A percentile compares a stretch with the other conserved stretches of the same genome.
These are phyloP conservation scores for Ganaspis sp. DNA, from an alignment of 1,140 invertebrate genomes.

Conservation along the genomic window DNA sequence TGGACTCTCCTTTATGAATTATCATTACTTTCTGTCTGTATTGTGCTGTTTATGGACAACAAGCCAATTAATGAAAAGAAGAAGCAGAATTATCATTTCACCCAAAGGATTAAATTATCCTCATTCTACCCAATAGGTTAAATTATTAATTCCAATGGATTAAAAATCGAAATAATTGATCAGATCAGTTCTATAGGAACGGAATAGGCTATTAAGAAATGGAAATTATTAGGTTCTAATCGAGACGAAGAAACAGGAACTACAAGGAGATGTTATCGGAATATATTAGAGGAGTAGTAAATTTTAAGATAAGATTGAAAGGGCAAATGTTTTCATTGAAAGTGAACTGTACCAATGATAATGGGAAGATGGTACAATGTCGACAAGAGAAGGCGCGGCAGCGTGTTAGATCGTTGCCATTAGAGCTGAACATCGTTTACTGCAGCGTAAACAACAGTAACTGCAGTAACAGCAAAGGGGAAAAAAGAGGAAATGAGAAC, in stretches of 20 bases:
- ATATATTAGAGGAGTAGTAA: slow-evolving; percentile 1
- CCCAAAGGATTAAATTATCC: too few species aligned
- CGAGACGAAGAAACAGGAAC: neutral
- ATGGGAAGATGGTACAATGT: slow-evolving; percentile 19
- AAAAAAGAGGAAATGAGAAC: slow-evolving; percentile 34
- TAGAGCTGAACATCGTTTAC: neutral
- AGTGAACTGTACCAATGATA: neutral
- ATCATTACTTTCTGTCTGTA: too few species aligned
- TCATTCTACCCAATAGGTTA: too few species aligned
- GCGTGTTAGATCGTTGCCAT: neutral
- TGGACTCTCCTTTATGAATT: too few species aligned
- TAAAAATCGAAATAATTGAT: too few species aligned
- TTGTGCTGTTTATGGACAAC: too few species aligned
- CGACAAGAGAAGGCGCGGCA: neutral
- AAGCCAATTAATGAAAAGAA: too few species aligned
- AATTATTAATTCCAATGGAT: too few species aligned
- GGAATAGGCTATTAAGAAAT: neutral
- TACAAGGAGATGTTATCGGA: neutral
- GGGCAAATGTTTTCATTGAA: slow-evolving; percentile 5
- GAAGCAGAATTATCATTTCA: too few species aligned
- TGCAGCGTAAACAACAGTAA: slow-evolving; percentile 28
- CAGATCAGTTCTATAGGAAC: too few species aligned
- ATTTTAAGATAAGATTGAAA: slow-evolving; percentile 11
- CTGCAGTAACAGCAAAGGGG: slow-evolving; percentile 35
- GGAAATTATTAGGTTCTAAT: neutral